Base-by-base conservation (phyloP, 1,140 invertebrate species). In the Melitaea cinxia region DNA sequence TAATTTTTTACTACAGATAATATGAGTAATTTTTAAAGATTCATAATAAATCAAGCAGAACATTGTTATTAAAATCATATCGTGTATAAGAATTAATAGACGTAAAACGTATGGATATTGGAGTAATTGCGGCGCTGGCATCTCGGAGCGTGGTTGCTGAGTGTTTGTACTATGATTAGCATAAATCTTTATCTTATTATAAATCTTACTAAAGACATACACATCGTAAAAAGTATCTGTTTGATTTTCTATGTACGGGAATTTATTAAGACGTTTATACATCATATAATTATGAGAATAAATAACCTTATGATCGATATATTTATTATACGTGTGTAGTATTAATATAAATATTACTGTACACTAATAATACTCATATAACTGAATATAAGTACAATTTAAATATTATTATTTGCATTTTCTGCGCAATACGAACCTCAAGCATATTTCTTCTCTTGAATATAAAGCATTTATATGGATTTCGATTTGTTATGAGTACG, bases 131-230 rank as follows among this genome's bases (percentile, higher is more conserved):
- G 42, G 19, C 42, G 42, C 21, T 47, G 2, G 17, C 42, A 23
- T 47, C 19, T n/a, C 42, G 42, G 17, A n/a, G 19, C 42, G n/a
- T 21, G 9, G 12, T 4, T 47, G n/a, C 37, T n/a, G 42, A 47
- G 14, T 57, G 54, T 45, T 24, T 45, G 39, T 57, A 57, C 37
- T 57, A 26, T 30, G 39, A 57, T 57, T 57, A 57, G 37, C 37
- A 57, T 57, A 57, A 57, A 57, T 57, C 37, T 57, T 42, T 57
- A 57, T 57, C 55, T 26, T n/a, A 17, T 39, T 28, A 10, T 57
- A 57, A 57, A 45, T 15, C 23, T 23, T 45, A 12, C 39, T 45
- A 45, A 0, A 39, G 15, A 39, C n/a, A n/a, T 15, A 47, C 17
- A 47, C 42, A 47, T 47, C 42, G 19, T 47, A 47, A 47, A 47